phyloP scores from a whole-genome alignment of 2,797 vertebrate species.

The Gadopsis marmoratus region DNA sequence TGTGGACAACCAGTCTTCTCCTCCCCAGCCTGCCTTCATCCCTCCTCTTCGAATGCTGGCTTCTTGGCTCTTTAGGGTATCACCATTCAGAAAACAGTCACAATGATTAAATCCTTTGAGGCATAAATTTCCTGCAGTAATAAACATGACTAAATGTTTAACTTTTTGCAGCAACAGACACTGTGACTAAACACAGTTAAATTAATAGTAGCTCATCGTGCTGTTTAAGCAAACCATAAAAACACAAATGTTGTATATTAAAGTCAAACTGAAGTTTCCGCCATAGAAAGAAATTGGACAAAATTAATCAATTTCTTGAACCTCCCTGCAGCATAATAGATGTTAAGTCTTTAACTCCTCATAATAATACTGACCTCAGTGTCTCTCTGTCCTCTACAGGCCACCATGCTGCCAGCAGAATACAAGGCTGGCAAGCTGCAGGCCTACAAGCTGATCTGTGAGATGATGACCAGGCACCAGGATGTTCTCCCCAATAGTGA shows the following conservation, averaged over 20 bases:
- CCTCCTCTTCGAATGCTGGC: constrained; percentile 98
- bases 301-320: neutral
- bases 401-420: constrained; percentile 91
- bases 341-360: neutral
- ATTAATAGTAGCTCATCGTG: neutral
- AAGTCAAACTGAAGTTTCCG: neutral
- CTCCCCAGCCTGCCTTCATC: constrained; percentile 91
- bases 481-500: constrained; percentile 95
- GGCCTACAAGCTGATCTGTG: constrained; percentile 94
- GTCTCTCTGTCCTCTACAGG: constrained; percentile 77
- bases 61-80: constrained; percentile 97
- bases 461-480: constrained; percentile 99
- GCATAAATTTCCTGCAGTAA: neutral
- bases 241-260: neutral
- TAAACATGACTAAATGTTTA: neutral
- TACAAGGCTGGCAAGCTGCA: constrained; percentile 97
- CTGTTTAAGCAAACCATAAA: neutral
- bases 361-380: neutral
- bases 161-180: neutral
- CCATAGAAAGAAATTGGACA: rapidly evolving
- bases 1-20: constrained; percentile 94
- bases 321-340: neutral
- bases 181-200: neutral
- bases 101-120: neutral
- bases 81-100: constrained; percentile 8